Evolutionary conservation across 2,797 vertebrate genomes (phyloP).

Genomic region (Threskiornis aethiopicus): DNA sequence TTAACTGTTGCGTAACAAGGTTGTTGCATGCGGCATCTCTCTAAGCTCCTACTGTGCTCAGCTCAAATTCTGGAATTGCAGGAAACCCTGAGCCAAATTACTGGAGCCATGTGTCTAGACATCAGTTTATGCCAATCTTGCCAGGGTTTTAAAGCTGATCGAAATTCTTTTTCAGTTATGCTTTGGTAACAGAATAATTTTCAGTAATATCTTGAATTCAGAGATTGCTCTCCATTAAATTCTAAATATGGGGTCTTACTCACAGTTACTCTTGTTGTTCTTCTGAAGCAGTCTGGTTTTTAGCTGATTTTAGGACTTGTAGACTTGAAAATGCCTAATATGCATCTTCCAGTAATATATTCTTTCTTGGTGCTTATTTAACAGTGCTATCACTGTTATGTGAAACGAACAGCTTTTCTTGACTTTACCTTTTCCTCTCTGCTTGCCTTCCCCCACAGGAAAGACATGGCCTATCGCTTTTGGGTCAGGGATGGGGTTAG

Average conservation of each 20-base stretch:
- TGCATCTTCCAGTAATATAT: background rate
- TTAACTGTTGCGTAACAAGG: background rate
- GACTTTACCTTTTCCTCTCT: background rate
- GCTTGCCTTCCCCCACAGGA: slow-evolving; percentile 72
- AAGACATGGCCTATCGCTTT: slow-evolving; percentile 88
- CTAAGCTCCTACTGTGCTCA: background rate
- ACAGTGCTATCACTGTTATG: background rate
- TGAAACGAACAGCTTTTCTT: background rate
- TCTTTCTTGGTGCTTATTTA: background rate
- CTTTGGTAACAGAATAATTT: background rate
- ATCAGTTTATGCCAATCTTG: background rate
- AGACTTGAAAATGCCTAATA: background rate
- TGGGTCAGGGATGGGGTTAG: slow-evolving; percentile 87
- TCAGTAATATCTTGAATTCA: background rate
- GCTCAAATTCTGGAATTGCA: slow-evolving; percentile 25
- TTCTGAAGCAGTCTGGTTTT: background rate
- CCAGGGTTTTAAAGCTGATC: slow-evolving; percentile 9
- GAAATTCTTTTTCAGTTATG: background rate
- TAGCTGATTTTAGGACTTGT: background rate
- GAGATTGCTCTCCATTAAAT: background rate
- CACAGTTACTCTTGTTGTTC: background rate
- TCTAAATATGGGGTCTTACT: background rate
- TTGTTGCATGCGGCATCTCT: background rate
- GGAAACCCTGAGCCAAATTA: background rate
- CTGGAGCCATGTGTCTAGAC: slow-evolving; percentile 5